Evolutionary conservation across 2,888 invertebrate species (phyloP), one percentile per base, ranked within the genome.

Genomic region (Metalampra italica): DNA sequence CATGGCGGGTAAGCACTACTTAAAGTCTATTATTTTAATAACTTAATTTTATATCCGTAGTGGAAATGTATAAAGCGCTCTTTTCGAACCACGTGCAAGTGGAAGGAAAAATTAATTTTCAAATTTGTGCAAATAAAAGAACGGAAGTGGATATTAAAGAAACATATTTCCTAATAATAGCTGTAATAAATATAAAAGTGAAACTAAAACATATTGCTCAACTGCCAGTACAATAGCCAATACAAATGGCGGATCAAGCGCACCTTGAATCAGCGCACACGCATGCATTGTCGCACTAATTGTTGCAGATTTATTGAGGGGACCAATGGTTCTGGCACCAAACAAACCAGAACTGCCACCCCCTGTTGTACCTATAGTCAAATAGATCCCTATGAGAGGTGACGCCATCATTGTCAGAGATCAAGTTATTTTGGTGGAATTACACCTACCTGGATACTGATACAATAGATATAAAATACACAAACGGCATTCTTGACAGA

Each of bases 241-340:
- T 37, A 34, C 32, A 48, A 44, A 44, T 48, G 43, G 42, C 47
- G 45, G 46, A 41, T 57, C 56, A 50, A 51, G 53, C 53, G 55
- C 69, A 75, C 70, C 67, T 66, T 70, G 66, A 49, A 54, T 52
- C 53, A 66, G 64, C 69, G 69, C 68, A 64, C 66, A 57, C 64
- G 66, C 62, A 60, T 49, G 62, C 55, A 64, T 75, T 75, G 71
- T 74, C 51, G 47, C 34, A 51, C 55, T 70, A 76, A 76, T 76
- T 71, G 67, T 65, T 63, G 54, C 53, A 66, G 55, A 70, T 64
- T 58, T 69, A 67, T 64, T 67, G 54, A 61, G 65, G 56, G 57
- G 54, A 15, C 36, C n/a, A 36, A 36, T 32, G 7, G 32, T 32
- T 32, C 9, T n/a, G 3, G 36, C 36, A 8, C 32, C 11, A 22